Evolutionary conservation across 2,888 invertebrate species (phyloP).

Genomic region (Hoplodrina ambigua): DNA sequence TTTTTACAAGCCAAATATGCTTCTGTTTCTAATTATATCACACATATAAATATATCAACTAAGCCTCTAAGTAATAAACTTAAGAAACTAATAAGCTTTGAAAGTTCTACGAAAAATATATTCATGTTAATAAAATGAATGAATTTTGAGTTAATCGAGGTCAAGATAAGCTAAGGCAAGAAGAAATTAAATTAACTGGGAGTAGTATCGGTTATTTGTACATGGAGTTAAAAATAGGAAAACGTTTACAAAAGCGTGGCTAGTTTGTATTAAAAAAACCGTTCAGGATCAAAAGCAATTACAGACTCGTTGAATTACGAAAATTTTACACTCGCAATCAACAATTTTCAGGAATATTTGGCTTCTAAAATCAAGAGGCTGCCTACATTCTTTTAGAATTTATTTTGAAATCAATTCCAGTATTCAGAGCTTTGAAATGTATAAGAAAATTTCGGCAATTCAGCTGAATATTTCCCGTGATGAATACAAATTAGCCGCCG

Average conservation of each 20-base stretch:
- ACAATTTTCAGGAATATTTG: conserved; percentile 14
- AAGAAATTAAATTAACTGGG: not conserved
- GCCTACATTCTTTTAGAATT: conserved; percentile 34
- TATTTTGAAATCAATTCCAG: conserved; percentile 38
- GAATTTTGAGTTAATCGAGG: not conserved
- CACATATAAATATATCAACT: no score
- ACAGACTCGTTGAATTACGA: not conserved
- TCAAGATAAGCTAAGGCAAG: not conserved
- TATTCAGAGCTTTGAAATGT: conserved; percentile 36
- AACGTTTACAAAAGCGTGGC: no score
- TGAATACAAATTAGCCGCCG: conserved; percentile 54
- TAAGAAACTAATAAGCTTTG: no score
- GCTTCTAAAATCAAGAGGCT: conserved; percentile 14
- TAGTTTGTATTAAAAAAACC: not conserved
- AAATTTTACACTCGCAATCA: not conserved
- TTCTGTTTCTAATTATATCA: not conserved
- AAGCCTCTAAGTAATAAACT: no score
- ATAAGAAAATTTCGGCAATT: conserved; percentile 38
- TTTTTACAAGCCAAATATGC: not conserved
- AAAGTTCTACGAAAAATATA: not conserved
- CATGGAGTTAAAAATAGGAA: not conserved
- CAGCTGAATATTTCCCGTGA: conserved; percentile 31
- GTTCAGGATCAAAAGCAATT: not conserved
- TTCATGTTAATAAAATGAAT: conserved; percentile 2
- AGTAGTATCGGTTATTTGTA: not conserved